Percentiles rank a stretch among this genome's conserved stretches.
phyloP scores from a whole-genome alignment of 1,140 invertebrate genomes.

The Pollicipes pollicipes region DNA sequence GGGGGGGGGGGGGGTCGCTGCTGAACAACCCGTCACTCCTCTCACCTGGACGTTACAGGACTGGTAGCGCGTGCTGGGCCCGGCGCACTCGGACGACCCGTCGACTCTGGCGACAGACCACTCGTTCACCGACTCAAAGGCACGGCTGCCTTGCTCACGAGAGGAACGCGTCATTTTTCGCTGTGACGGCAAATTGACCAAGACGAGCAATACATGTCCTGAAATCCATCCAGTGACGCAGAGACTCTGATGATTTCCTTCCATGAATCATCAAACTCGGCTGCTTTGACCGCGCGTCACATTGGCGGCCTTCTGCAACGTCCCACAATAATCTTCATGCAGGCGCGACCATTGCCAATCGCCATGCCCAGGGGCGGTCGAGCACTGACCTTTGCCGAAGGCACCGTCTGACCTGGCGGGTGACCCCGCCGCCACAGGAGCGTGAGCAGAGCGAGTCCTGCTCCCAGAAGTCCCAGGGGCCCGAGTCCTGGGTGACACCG shows the following conservation, averaged over 20 bases:
- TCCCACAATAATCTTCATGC: no score
- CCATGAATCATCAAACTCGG: no score
- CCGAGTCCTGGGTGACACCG: no score
- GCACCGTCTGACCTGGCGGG: slow-evolving; percentile 33
- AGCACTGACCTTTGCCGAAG: slow-evolving; percentile 27
- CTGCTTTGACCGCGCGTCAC: no score
- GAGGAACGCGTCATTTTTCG: slow-evolving; percentile 9
- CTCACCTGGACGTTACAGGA: slow-evolving; percentile 73
- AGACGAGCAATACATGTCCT: slow-evolving; percentile 14
- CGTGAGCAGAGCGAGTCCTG: slow-evolving; percentile 55
- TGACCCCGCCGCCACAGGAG: slow-evolving; percentile 75
- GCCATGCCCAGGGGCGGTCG: no score
- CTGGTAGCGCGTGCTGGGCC: slow-evolving; percentile 58
- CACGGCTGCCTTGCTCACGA: no score
- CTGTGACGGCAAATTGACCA: slow-evolving; percentile 36
- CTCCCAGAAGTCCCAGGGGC: slow-evolving; percentile 41
- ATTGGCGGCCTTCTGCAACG: no score
- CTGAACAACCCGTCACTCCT: no score
- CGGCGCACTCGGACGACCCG: slow-evolving; percentile 35
- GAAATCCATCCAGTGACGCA: slow-evolving; percentile 11
- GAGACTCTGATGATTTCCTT: no score
- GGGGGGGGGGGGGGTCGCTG: no score
- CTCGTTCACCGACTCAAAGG: no score
- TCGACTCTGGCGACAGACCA: background rate
- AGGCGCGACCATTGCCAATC: no score